Evolutionary conservation across 2,888 invertebrate species (phyloP), one percentile per base, ranked within the genome.

Genomic region (Apantesis nais): DNA sequence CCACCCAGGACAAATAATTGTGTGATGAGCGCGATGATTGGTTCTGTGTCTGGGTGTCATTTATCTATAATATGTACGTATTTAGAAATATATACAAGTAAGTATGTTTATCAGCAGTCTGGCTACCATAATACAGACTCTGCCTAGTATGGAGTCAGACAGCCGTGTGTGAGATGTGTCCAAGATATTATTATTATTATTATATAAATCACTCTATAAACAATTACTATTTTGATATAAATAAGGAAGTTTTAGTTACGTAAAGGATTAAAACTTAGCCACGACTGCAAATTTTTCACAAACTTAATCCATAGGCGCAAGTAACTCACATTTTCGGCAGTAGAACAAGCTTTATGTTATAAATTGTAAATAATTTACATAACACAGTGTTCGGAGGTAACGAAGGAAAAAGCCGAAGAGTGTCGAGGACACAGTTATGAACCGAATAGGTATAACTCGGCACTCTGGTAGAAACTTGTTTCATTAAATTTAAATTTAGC

Each of bases 401-500:
- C 81, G 85, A 84, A 83, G 72, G 81, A 78, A 79, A 81, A 78
- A 77, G 76, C 74, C 76, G 82, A 76, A 79, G 82, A 85, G 83
- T 76, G 76, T 73, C 76, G 82, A 75, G 80, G 83, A 85, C 83
- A 82, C 85, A 82, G 85, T 85, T 85, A 85, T 85, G 83, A 88
- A 87, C 83, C 83, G 80, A 86, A 88, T 85, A 86, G 83, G 78
- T 87, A 86, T 85, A 88, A 86, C 86, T 88, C 84, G 79, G 83
- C 83, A 83, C 86, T 87, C 83, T 78, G 82, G 86, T 80, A 77
- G 83, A 90, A 92, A 92, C 91, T 92, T 92, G 91, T 92, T 92
- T 92, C 91, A 92, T 92, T 92, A 92, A 92, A 92, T 92, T 92
- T 91, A 90, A 92, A 92, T 92, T 92, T 89, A 89, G 86, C 89